Conservation (phyloP, 2,113 vertebrate species). For the Amazona vittata region DNA sequence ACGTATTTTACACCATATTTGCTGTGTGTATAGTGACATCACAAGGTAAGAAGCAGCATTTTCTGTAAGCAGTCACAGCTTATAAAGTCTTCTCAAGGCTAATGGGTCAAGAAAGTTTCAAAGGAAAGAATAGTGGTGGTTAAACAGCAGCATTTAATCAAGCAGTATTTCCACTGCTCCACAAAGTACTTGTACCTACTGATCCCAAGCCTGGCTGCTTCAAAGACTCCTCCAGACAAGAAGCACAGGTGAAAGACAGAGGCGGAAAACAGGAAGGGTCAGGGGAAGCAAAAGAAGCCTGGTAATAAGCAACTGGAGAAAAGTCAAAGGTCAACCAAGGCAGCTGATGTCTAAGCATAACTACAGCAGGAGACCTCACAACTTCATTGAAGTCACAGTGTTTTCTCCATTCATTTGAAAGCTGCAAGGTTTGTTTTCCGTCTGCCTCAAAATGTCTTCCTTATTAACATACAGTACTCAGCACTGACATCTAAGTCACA, state of each 20-base stretch:
- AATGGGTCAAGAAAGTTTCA: conserved; percentile 14
- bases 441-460: neutral
- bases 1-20: neutral
- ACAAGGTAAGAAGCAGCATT: neutral
- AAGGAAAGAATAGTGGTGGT: conserved; percentile 23
- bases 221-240: neutral
- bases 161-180: conserved; percentile 22
- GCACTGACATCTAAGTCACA: neutral
- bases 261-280: conserved; percentile 57
- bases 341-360: conserved; percentile 78
- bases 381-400: neutral
- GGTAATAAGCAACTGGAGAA: conserved; percentile 62
- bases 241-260: conserved; percentile 77
- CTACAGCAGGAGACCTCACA: conserved; percentile 61
- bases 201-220: conserved; percentile 65
- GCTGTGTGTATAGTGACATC: neutral
- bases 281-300: conserved; percentile 67
- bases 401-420: neutral
- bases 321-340: conserved; percentile 72
- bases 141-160: conserved; percentile 63
- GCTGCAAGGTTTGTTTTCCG: neutral
- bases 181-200: conserved; percentile 41
- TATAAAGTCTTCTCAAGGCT: neutral
- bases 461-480: neutral
- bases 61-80: neutral